Conservation (phyloP, 2,113 vertebrate genomes). For the Scolopax mira region DNA sequence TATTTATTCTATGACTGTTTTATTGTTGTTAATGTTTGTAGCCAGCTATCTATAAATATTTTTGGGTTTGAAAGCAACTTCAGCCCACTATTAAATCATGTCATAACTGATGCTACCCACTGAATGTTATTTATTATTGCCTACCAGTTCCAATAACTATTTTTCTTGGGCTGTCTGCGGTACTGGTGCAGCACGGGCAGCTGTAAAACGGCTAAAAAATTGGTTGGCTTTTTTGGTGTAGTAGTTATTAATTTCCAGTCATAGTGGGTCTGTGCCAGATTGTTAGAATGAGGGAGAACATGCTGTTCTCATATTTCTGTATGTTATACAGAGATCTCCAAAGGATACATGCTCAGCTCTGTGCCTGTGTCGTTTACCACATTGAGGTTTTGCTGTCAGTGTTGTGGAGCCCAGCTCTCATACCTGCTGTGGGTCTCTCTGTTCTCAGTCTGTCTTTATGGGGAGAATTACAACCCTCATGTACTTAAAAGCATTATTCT, state of each 20-base stretch:
- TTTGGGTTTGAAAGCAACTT: not conserved
- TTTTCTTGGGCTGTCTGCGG: not conserved
- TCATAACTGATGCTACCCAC: not conserved
- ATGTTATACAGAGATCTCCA: not conserved
- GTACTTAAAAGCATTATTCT: not conserved
- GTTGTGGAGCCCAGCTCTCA: not conserved
- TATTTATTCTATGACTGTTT: not conserved
- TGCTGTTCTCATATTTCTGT: slow-evolving; percentile 12
- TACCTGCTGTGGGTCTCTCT: not conserved
- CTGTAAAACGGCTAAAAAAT: slow-evolving; percentile 1
- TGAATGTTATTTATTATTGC: not conserved
- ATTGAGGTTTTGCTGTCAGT: not conserved
- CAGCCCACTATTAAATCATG: not conserved
- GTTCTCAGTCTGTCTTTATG: not conserved
- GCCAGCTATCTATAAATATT: not conserved
- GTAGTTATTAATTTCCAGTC: not conserved
- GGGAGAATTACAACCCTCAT: not conserved
- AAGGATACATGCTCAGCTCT: slow-evolving; percentile 1
- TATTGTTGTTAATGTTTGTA: not conserved
- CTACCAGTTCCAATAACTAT: not conserved
- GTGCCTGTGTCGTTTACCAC: not conserved
- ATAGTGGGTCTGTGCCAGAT: not conserved
- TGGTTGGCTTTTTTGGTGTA: not conserved
- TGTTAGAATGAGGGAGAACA: slow-evolving; percentile 5
- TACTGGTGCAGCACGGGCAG: not conserved